phyloP scores from a whole-genome alignment of 1,140 invertebrate species.

The Caenorhabditis brenneri region DNA sequence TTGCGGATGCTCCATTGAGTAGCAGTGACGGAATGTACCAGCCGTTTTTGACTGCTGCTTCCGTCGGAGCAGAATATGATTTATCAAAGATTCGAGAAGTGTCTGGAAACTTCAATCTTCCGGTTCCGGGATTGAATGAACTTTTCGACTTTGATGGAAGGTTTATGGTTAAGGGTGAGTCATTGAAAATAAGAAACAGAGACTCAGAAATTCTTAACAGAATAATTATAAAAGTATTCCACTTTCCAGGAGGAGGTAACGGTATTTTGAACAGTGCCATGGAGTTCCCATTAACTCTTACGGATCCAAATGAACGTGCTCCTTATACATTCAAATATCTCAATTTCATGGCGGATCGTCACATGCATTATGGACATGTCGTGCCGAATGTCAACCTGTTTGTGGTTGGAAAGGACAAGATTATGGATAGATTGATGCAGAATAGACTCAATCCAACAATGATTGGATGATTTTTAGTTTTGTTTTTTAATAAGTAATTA shows the following conservation, averaged over 20 bases:
- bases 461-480: conserved; percentile 48
- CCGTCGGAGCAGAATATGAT: conserved; percentile 55
- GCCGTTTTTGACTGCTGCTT: conserved; percentile 50
- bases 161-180: conserved; percentile 53
- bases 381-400: conserved; percentile 58
- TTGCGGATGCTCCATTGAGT: conserved; percentile 48
- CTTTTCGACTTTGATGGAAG: conserved; percentile 56
- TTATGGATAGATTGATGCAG: conserved; percentile 53
- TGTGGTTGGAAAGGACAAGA: conserved; percentile 53
- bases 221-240: not conserved
- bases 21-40: conserved; percentile 55
- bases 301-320: conserved; percentile 54
- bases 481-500: not conserved
- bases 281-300: conserved; percentile 54
- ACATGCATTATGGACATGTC: conserved; percentile 56
- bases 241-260: conserved; percentile 45
- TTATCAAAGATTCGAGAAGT: conserved; percentile 52
- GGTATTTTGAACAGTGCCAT: conserved; percentile 53
- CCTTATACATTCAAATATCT: conserved; percentile 54
- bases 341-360: conserved; percentile 55
- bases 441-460: conserved; percentile 58
- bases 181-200: not conserved
- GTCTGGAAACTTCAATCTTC: conserved; percentile 53
- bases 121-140: conserved; percentile 56
- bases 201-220: not conserved